Percentiles rank a stretch among this genome's conserved stretches.
phyloP scores from a whole-genome alignment of 2,888 invertebrate species.

The Balanococcus diminutus region DNA sequence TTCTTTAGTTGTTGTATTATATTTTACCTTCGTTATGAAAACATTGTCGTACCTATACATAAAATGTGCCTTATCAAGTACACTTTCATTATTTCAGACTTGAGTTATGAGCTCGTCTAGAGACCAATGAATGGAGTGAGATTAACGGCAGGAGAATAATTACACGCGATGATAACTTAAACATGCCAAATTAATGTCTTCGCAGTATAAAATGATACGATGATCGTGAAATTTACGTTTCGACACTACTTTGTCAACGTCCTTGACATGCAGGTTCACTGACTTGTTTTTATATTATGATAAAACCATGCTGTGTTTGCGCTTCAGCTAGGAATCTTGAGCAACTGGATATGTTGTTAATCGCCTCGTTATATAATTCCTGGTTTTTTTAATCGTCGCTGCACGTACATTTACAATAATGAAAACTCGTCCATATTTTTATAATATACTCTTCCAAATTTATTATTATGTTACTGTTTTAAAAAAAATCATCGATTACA shows the following conservation, averaged over 20 bases:
- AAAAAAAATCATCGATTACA: background rate
- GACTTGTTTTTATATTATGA: constrained; percentile 32
- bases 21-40: too few relatives aligned
- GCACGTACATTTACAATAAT: background rate
- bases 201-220: background rate
- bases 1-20: too few relatives aligned
- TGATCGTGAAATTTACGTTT: constrained; percentile 26
- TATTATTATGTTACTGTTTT: background rate
- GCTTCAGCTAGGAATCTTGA: constrained; percentile 24
- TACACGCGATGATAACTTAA: background rate
- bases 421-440: background rate
- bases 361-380: constrained; percentile 27
- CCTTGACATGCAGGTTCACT: constrained; percentile 38
- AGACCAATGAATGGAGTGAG: too few relatives aligned
- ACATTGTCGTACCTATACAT: too few relatives aligned
- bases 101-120: too few relatives aligned
- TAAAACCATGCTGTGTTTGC: constrained; percentile 18
- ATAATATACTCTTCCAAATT: background rate
- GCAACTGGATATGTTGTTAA: constrained; percentile 22
- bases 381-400: background rate
- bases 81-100: too few relatives aligned
- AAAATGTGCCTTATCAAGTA: too few relatives aligned
- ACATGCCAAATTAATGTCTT: constrained; percentile 8
- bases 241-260: constrained; percentile 4
- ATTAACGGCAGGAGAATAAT: background rate